Evolutionary conservation across 1,140 invertebrate genomes (phyloP).

Genomic region (Amyelois transitella): DNA sequence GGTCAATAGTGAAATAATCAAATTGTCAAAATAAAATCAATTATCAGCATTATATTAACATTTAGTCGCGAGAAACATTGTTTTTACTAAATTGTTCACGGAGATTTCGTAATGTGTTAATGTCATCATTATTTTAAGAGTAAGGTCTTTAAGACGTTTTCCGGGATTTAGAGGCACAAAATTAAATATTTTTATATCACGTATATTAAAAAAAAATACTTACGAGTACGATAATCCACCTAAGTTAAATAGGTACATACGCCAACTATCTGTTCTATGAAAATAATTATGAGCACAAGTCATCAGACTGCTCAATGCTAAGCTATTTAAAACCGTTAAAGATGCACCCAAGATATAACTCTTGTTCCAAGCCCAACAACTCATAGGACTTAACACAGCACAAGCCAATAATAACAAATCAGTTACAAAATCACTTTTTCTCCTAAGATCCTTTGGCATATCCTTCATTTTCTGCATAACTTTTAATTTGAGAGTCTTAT

Average conservation of each 20-base stretch:
- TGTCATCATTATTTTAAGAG: too few relatives aligned
- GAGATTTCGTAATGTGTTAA: too few relatives aligned
- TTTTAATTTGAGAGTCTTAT: constrained; percentile 78
- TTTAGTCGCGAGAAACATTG: too few relatives aligned
- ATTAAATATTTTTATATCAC: background rate
- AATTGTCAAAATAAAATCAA: too few relatives aligned
- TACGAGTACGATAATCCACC: constrained; percentile 78
- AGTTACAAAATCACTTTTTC: constrained; percentile 70
- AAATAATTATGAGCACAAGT: constrained; percentile 87
- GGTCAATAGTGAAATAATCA: too few relatives aligned
- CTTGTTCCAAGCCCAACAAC: constrained; percentile 66
- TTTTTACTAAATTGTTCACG: too few relatives aligned
- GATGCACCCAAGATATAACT: constrained; percentile 35
- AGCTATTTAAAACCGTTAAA: constrained; percentile 47
- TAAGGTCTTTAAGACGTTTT: too few relatives aligned
- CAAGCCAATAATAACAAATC: constrained; percentile 74
- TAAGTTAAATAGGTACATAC: constrained; percentile 88
- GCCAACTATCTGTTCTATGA: constrained; percentile 85
- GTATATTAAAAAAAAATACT: constrained; percentile 14
- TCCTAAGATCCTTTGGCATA: constrained; percentile 39
- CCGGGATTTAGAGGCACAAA: too few relatives aligned
- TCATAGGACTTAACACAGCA: constrained; percentile 70
- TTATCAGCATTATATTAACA: too few relatives aligned
- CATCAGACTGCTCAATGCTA: constrained; percentile 75
- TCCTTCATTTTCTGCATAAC: constrained; percentile 71